Evolutionary conservation across 2,113 vertebrate species (phyloP), one percentile per base, ranked within the genome.

Genomic region (Aleadryas rufinucha): DNA sequence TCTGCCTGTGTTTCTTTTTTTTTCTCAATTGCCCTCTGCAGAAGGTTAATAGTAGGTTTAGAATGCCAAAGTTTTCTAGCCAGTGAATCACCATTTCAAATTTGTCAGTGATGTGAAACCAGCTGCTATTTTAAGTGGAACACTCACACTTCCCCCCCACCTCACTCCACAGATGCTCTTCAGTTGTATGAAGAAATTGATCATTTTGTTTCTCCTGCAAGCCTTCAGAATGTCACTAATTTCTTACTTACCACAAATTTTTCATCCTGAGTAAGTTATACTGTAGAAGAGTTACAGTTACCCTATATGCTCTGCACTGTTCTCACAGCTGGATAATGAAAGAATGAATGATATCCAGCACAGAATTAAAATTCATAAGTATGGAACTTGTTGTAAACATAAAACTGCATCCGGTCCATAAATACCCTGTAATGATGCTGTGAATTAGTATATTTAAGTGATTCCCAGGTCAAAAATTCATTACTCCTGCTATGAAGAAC

Each of bases 11-110:
- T 4, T 47, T 7, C 15, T 31, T 16, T 41, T 87, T 87, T 80
- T 90, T 75, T 30, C 66, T 90, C 85, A 93, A 16, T 75, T 97
- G 79, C 83, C 85, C 83, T 93, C 79, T 89, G 28, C 39, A 90
- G 79, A 96, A 97, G 82, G 93, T 96, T 96, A 96, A 97, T 87
- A 95, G 54, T 57, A 84, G 87, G 82, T 75, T 95, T 96, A 90
- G 68, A 92, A 94, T 81, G 93, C 68, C 76, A 71, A 86, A 87
- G 50, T 94, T 90, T 96, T 89, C 83, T 88, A 92, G 82, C 30
- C 56, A 96, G 75, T 92, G 93, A 96, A 94, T 90, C 82, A 80
- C 75, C 71, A 69, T 93, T 85, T 91, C 89, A 93, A 27, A 96
- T 96, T 94, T 95, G 57, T 85, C 92, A 88, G 71, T 71, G 79